phyloP scores from a whole-genome alignment of 2,888 invertebrate species.

The Monoplex corrugatus region DNA sequence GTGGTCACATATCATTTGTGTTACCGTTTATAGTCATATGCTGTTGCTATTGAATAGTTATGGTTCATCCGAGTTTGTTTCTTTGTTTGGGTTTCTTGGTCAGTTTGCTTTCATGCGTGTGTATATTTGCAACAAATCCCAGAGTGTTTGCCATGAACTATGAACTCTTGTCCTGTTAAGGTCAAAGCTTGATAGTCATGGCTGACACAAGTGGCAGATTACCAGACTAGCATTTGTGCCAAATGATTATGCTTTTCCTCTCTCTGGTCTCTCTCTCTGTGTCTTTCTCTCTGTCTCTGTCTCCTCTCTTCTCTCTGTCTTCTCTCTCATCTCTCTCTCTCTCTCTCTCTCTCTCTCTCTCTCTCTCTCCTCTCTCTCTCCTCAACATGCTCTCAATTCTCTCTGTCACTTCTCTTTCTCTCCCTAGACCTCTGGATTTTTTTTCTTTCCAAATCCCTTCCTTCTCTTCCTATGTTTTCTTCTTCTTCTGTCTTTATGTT shows the following conservation, averaged over 20 bases:
- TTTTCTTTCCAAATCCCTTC: background rate
- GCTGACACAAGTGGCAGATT: background rate
- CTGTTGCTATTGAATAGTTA: background rate
- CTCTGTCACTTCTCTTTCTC: conserved; percentile 2
- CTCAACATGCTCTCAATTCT: background rate
- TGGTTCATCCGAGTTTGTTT: background rate
- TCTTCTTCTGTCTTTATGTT: background rate
- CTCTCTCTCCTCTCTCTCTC: too few relatives aligned
- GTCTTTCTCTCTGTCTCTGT: background rate
- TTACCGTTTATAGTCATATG: background rate
- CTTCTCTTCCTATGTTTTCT: background rate
- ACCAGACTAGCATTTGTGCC: conserved; percentile 38
- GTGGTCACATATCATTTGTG: too few relatives aligned
- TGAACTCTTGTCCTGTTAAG: background rate
- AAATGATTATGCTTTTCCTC: background rate
- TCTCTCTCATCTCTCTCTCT: background rate
- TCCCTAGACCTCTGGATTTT: background rate
- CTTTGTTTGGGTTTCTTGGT: background rate
- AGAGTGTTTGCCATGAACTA: too few relatives aligned
- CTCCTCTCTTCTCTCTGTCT: background rate
- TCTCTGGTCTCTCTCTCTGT: background rate
- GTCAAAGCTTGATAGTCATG: background rate
- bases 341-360: conserved; percentile 15
- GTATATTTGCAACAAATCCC: background rate
- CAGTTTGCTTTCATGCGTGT: background rate